These are phyloP conservation scores for Rhagonycha lutea DNA, from an alignment of 2,888 invertebrate species.

Conservation along the genomic window DNA sequence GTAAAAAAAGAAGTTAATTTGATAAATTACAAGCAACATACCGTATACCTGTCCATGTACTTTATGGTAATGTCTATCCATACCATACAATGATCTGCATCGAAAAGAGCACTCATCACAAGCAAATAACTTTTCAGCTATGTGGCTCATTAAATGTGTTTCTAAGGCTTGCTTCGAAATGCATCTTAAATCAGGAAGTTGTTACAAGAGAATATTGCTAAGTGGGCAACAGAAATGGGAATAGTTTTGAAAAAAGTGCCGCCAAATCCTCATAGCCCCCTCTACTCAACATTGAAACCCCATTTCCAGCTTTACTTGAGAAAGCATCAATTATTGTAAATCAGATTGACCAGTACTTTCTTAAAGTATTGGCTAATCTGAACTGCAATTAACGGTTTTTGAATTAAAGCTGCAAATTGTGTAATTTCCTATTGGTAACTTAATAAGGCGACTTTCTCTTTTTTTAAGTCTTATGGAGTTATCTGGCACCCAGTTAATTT, in stretches of 20 bases:
- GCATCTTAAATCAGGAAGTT: constrained; percentile 53
- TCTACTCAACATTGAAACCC: too few species aligned
- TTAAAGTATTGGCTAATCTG: too few species aligned
- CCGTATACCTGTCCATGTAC: constrained; percentile 45
- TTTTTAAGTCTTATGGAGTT: too few species aligned
- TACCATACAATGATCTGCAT: constrained; percentile 47
- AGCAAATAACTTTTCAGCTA: constrained; percentile 46
- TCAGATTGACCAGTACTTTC: too few species aligned
- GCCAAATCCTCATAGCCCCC: too few species aligned
- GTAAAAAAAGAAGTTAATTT: constrained; percentile 42
- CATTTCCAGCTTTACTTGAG: too few species aligned
- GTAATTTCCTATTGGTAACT: too few species aligned
- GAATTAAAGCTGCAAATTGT: too few species aligned
- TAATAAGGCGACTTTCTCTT: too few species aligned
- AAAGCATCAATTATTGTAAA: too few species aligned
- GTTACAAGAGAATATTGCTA: neutral
- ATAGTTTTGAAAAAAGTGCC: neutral
- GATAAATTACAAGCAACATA: constrained; percentile 1
- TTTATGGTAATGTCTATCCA: constrained; percentile 47
- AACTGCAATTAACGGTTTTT: too few species aligned
- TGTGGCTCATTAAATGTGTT: constrained; percentile 61
- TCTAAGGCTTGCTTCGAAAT: constrained; percentile 64
- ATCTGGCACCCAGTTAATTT: too few species aligned
- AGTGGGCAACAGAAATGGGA: neutral
- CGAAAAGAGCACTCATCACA: constrained; percentile 55